Evolutionary conservation across 2,113 vertebrate species (phyloP).

Genomic region (Rhodinocichla rosea): DNA sequence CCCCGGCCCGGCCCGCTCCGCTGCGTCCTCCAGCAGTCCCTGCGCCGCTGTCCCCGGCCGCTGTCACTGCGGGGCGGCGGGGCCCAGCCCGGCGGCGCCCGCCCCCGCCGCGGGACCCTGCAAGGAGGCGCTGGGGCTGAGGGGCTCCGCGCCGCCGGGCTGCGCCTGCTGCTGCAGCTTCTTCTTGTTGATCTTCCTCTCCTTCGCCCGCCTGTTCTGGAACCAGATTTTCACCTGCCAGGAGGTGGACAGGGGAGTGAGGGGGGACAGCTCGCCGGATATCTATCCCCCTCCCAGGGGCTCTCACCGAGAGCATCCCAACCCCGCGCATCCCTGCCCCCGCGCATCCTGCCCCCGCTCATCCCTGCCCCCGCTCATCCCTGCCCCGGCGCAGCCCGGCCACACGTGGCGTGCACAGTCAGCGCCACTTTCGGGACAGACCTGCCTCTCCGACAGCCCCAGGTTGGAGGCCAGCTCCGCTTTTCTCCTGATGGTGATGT

Average conservation of each 20-base stretch:
- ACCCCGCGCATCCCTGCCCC: not conserved
- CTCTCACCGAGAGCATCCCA: not conserved
- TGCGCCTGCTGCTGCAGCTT: slow-evolving; percentile 77
- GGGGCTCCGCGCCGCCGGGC: slow-evolving; percentile 59
- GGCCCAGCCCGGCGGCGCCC: slow-evolving; percentile 38
- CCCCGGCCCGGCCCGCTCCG: not conserved
- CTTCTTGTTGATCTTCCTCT: slow-evolving; percentile 83
- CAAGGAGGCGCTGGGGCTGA: slow-evolving; percentile 71
- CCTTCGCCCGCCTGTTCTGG: slow-evolving; percentile 81
- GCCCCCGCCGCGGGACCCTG: slow-evolving; percentile 56
- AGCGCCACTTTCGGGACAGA: not conserved
- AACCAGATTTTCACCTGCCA: slow-evolving; percentile 83
- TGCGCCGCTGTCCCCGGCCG: not conserved
- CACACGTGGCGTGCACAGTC: not conserved
- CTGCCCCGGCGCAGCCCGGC: not conserved
- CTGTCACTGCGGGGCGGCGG: slow-evolving; percentile 48
- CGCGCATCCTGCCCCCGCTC: not conserved
- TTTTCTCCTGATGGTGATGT: slow-evolving; percentile 82
- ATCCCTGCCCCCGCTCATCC: not conserved
- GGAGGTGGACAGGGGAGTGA: not conserved
- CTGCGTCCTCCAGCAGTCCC: not conserved
- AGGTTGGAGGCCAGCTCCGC: slow-evolving; percentile 78
- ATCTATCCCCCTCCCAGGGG: no score
- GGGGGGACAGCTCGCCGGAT: not conserved
- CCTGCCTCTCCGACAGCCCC: slow-evolving; percentile 83